A percentile compares a stretch with the other conserved stretches of the same genome.
Conservation (phyloP, 1,140 invertebrate species). For the Tyrophagus putrescentiae region DNA sequence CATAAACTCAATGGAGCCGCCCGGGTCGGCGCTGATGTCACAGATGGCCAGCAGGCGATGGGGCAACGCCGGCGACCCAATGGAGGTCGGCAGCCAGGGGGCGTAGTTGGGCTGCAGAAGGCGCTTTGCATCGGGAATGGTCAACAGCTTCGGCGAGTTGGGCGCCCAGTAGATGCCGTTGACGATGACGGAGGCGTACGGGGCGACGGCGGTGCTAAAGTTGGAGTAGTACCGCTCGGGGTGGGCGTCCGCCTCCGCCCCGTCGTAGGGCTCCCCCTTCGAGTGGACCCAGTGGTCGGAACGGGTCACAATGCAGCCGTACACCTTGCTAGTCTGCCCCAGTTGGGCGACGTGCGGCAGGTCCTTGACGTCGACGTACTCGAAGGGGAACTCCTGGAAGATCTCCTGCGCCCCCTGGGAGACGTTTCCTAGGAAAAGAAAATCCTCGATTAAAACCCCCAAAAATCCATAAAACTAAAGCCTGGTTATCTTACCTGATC, state of each 20-base stretch:
- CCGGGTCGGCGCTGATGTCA: constrained; percentile 96
- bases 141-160: constrained; percentile 82
- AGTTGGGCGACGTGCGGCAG: constrained; percentile 87
- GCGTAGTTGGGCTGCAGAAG: constrained; percentile 68
- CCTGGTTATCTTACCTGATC: constrained; percentile 57
- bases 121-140: constrained; percentile 93
- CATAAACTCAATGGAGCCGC: constrained; percentile 99
- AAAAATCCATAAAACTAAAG: constrained; percentile 27
- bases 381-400: constrained; percentile 89
- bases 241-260: constrained; percentile 75
- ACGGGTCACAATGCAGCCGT: constrained; percentile 78
- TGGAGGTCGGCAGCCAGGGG: constrained; percentile 65
- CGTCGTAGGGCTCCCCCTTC: constrained; percentile 68
- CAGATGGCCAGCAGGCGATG: constrained; percentile 69
- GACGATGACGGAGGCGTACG: constrained; percentile 87
- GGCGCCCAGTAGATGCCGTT: constrained; percentile 99
- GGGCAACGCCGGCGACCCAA: constrained; percentile 66
- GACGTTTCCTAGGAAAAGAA: constrained; percentile 21
- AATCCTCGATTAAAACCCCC: background rate
- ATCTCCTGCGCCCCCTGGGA: constrained; percentile 76
- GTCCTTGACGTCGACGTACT: constrained; percentile 89
- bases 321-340: constrained; percentile 84
- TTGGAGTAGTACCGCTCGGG: constrained; percentile 88
- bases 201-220: constrained; percentile 92
- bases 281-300: constrained; percentile 82